A percentile compares a stretch with the other conserved stretches of the same genome.
Conservation (phyloP, 1,140 invertebrate species). For the Neelides sp. region DNA sequence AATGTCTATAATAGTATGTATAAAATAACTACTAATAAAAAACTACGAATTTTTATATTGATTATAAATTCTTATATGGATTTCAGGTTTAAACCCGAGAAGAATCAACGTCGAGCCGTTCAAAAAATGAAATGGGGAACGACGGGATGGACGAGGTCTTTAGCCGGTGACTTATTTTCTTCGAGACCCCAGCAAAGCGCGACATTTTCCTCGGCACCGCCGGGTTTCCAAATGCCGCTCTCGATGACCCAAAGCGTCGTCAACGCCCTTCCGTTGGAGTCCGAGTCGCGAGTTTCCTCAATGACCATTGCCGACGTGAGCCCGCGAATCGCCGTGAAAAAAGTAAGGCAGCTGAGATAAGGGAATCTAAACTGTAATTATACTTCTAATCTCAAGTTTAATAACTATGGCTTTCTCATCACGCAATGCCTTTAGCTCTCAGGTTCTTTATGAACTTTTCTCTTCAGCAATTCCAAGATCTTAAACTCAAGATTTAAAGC, state of each 20-base stretch:
- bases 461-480: no score
- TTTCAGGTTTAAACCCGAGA: no score
- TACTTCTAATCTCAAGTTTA: no score
- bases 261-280: slow-evolving; percentile 27
- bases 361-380: no score
- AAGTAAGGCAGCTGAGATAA: slow-evolving; percentile 31
- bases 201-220: neutral
- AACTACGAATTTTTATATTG: no score
- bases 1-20: no score
- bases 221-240: slow-evolving; percentile 19
- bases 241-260: slow-evolving; percentile 20
- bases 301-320: slow-evolving; percentile 51
- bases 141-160: neutral
- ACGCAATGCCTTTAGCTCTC: no score
- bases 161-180: slow-evolving; percentile 26
- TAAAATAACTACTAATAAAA: no score
- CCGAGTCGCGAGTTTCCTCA: slow-evolving; percentile 36
- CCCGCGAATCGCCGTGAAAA: slow-evolving; percentile 56
- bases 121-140: slow-evolving; percentile 23
- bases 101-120: slow-evolving; percentile 15
- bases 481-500: no score
- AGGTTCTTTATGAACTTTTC: no score
- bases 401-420: no score
- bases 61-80: no score
- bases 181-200: slow-evolving; percentile 3